Conservation (phyloP, 2,888 invertebrate species). For the Physocephala rufipes region DNA sequence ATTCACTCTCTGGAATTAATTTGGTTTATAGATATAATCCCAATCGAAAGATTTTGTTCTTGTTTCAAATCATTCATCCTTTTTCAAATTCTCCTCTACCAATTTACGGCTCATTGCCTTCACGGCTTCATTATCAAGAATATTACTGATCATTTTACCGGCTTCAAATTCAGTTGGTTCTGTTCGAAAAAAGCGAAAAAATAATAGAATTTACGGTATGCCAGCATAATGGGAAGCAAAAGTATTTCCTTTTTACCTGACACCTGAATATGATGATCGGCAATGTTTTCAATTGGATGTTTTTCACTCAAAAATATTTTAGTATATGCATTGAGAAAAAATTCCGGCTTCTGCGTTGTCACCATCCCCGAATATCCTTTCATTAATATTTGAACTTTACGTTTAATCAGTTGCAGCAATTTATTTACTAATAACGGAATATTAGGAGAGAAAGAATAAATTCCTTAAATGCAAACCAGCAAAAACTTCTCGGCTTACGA, state of each 20-base stretch:
- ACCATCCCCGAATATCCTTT: slow-evolving; percentile 48
- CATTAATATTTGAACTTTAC: slow-evolving; percentile 54
- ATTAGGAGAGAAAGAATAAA: neutral
- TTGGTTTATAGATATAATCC: too few relatives aligned
- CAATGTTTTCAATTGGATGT: slow-evolving; percentile 41
- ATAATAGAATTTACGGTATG: too few relatives aligned
- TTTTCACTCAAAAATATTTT: slow-evolving; percentile 47
- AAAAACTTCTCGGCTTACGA: slow-evolving; percentile 48
- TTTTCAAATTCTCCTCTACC: slow-evolving; percentile 60
- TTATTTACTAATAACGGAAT: slow-evolving; percentile 49
- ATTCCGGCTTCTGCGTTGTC: slow-evolving; percentile 36
- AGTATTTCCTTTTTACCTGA: too few relatives aligned
- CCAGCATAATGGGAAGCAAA: too few relatives aligned
- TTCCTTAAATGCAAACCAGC: too few relatives aligned
- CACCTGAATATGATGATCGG: too few relatives aligned
- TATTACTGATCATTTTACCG: slow-evolving; percentile 50
- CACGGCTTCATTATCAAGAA: slow-evolving; percentile 60
- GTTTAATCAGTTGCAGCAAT: slow-evolving; percentile 53
- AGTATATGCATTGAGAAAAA: slow-evolving; percentile 53
- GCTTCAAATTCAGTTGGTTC: slow-evolving; percentile 44
- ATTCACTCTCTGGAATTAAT: too few relatives aligned
- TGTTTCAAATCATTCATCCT: slow-evolving; percentile 51
- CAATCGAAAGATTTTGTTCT: too few relatives aligned
- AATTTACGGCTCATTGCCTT: slow-evolving; percentile 60
- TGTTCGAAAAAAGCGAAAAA: slow-evolving; percentile 19